Evolutionary conservation across 2,888 invertebrate genomes (phyloP).

Genomic region (Habroteleia sp.): DNA sequence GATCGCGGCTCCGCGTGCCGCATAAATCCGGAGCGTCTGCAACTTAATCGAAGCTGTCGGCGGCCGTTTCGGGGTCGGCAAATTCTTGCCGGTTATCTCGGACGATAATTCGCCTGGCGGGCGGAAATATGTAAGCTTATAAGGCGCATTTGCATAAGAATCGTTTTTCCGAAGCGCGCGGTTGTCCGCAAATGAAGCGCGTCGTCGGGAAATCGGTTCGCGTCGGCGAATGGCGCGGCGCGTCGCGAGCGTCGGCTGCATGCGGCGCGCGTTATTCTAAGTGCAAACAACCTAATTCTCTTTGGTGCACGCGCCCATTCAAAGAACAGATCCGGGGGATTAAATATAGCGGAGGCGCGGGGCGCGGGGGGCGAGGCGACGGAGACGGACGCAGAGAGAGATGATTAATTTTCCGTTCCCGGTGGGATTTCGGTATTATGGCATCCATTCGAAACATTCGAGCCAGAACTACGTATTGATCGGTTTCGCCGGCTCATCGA

Average conservation of each 20-base stretch:
- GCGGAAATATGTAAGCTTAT: too few relatives aligned
- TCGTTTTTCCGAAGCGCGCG: constrained; percentile 7
- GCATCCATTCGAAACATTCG: constrained; percentile 72
- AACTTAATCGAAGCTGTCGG: too few relatives aligned
- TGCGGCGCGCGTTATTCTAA: constrained; percentile 45
- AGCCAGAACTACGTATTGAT: constrained; percentile 75
- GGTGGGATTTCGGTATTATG: constrained; percentile 69
- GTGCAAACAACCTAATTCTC: constrained; percentile 56
- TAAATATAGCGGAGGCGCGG: constrained; percentile 56
- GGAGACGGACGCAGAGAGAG: constrained; percentile 64
- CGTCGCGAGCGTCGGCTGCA: constrained; percentile 31
- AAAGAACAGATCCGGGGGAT: constrained; percentile 55
- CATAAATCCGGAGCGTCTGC: too few relatives aligned
- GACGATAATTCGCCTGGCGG: too few relatives aligned
- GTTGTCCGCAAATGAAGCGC: constrained; percentile 21
- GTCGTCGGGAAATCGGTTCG: too few relatives aligned
- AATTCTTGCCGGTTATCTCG: too few relatives aligned
- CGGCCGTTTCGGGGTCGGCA: too few relatives aligned
- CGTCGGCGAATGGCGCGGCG: too few relatives aligned
- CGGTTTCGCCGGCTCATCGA: constrained; percentile 75
- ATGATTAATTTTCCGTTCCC: constrained; percentile 70
- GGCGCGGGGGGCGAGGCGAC: constrained; percentile 56
- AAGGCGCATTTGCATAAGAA: constrained; percentile 20
- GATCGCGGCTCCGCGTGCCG: too few relatives aligned
- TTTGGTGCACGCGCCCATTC: constrained; percentile 46